Conservation (phyloP, 37 sponge, comb jelly and placozoan species). For the Lycopodina hypogea region DNA sequence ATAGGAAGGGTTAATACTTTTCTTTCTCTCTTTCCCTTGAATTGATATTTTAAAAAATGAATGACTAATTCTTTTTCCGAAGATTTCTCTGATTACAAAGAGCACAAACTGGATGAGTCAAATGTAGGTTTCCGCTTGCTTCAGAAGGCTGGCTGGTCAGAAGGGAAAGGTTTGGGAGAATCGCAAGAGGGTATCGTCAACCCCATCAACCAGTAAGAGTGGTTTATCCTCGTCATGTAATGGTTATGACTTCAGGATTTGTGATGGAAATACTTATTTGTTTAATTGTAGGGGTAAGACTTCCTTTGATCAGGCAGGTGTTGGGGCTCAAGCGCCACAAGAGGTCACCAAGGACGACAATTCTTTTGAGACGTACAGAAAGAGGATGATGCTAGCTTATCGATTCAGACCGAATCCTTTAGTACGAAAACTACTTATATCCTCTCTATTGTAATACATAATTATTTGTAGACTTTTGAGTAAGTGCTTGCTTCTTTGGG, state of each 20-base stretch:
- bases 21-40: background rate
- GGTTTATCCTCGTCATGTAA: background rate
- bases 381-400: constrained; percentile 99
- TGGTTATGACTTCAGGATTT: background rate
- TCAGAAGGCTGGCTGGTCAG: constrained; percentile 95
- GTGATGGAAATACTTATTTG: background rate
- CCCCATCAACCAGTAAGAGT: constrained; percentile 89
- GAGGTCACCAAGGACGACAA: constrained; percentile 78
- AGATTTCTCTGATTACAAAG: constrained; percentile 77
- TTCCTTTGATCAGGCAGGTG: constrained; percentile 82
- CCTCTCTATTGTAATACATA: background rate
- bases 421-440: constrained; percentile 18
- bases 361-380: constrained; percentile 90
- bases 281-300: constrained; percentile 58
- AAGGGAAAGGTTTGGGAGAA: constrained; percentile 90
- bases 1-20: background rate
- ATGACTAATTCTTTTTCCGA: background rate
- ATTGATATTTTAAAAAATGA: background rate
- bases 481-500: background rate
- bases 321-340: constrained; percentile 72
- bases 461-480: no score
- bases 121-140: constrained; percentile 96
- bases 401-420: constrained; percentile 95
- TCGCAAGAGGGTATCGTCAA: constrained; percentile 78
- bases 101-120: constrained; percentile 74